phyloP scores from a whole-genome alignment of 2,113 vertebrate genomes.

The Menura novaehollandiae region DNA sequence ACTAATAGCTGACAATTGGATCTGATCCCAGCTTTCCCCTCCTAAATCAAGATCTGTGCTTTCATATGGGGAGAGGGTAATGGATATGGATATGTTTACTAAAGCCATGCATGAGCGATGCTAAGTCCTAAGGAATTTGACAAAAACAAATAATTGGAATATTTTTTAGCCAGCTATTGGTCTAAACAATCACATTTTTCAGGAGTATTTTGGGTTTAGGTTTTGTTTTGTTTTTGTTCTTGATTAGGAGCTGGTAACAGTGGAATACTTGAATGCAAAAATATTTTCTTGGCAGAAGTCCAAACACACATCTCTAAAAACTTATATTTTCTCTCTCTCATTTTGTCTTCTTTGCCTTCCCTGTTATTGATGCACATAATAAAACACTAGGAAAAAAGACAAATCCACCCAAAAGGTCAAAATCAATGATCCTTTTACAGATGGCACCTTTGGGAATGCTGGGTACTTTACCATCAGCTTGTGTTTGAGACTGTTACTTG shows the following conservation, averaged over 20 bases:
- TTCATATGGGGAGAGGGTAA: not conserved
- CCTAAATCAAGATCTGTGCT: not conserved
- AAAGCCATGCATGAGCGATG: not conserved
- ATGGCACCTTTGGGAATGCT: slow-evolving; percentile 67
- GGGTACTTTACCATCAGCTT: slow-evolving; percentile 62
- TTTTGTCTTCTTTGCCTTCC: slow-evolving; percentile 25
- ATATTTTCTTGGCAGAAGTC: slow-evolving; percentile 26
- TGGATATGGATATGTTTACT: not conserved
- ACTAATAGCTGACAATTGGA: not conserved
- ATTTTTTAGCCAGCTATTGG: not conserved
- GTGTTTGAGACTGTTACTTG: slow-evolving; percentile 65
- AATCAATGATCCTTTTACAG: slow-evolving; percentile 74
- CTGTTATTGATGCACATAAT: slow-evolving; percentile 65
- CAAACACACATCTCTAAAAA: slow-evolving; percentile 23
- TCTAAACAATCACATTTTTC: not conserved
- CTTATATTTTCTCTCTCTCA: slow-evolving; percentile 31
- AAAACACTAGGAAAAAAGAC: slow-evolving; percentile 58
- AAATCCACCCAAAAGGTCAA: slow-evolving; percentile 74
- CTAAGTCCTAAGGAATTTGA: not conserved
- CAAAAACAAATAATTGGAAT: not conserved
- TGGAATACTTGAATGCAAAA: slow-evolving; percentile 2
- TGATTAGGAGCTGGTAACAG: not conserved
- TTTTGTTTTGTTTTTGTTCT: not conserved
- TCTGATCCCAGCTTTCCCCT: not conserved
- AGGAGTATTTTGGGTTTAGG: not conserved